A percentile compares a stretch with the other conserved stretches of the same genome.
These are phyloP conservation scores for Leuctra nigra DNA, from an alignment of 2,888 invertebrate genomes.

Conservation along the genomic window DNA sequence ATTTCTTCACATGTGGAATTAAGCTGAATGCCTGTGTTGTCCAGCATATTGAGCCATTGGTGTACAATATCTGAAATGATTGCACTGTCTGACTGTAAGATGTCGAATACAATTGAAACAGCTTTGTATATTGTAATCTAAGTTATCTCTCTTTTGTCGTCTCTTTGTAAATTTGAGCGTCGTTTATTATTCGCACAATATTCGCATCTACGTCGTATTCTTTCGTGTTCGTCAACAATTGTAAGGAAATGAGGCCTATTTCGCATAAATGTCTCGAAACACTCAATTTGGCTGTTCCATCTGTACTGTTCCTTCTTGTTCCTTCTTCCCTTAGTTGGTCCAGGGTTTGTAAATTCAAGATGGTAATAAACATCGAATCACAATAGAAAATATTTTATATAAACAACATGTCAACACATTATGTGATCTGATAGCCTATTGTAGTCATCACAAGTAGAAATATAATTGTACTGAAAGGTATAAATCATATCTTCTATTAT, in stretches of 20 bases:
- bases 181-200: constrained; percentile 1
- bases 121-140: neutral
- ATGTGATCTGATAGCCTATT: no score
- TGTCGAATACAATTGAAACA: neutral
- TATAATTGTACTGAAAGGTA: no score
- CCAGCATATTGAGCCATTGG: neutral
- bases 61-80: neutral
- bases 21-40: neutral
- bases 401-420: no score
- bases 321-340: no score
- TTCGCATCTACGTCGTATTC: neutral
- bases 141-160: no score
- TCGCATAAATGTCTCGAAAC: neutral
- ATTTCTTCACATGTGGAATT: neutral
- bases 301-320: no score
- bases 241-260: neutral
- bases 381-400: no score
- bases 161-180: constrained; percentile 2
- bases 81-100: neutral
- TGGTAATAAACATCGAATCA: no score
- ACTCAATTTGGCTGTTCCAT: constrained; percentile 1
- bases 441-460: no score
- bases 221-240: neutral
- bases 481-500: no score
- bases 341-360: no score